These are phyloP conservation scores for Hyla sarda DNA, from an alignment of 2,113 vertebrate species.

Conservation along the genomic window DNA sequence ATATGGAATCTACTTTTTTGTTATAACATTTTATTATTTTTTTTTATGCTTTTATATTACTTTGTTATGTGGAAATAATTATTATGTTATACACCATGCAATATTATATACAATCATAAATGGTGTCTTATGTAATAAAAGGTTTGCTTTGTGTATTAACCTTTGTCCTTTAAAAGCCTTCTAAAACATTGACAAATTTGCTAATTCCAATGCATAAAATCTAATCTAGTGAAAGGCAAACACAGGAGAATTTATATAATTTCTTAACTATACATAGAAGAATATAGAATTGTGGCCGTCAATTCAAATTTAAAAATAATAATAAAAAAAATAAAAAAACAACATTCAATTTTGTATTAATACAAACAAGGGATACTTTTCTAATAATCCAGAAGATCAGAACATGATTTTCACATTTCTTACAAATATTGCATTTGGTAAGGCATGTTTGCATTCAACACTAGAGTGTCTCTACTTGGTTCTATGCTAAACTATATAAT, in stretches of 20 bases:
- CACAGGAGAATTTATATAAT: background rate
- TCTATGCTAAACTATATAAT: background rate
- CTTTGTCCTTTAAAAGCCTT: conserved; percentile 4
- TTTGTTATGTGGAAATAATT: no score
- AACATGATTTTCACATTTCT: no score
- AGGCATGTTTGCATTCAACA: background rate
- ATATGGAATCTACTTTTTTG: background rate
- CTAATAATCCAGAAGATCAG: no score
- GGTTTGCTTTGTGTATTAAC: background rate
- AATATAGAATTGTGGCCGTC: background rate
- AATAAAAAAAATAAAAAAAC: background rate
- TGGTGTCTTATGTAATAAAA: conserved; percentile 4
- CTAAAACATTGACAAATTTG: background rate
- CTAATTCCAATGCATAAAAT: background rate
- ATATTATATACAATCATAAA: background rate
- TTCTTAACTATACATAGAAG: background rate
- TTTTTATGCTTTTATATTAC: no score
- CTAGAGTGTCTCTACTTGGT: background rate
- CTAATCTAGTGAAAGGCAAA: background rate
- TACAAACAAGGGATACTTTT: no score
- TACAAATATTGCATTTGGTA: background rate
- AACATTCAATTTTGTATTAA: background rate
- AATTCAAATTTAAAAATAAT: background rate
- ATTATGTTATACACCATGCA: no score
- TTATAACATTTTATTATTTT: background rate